phyloP scores from a whole-genome alignment of 2,113 vertebrate genomes.

The Dascyllus trimaculatus region DNA sequence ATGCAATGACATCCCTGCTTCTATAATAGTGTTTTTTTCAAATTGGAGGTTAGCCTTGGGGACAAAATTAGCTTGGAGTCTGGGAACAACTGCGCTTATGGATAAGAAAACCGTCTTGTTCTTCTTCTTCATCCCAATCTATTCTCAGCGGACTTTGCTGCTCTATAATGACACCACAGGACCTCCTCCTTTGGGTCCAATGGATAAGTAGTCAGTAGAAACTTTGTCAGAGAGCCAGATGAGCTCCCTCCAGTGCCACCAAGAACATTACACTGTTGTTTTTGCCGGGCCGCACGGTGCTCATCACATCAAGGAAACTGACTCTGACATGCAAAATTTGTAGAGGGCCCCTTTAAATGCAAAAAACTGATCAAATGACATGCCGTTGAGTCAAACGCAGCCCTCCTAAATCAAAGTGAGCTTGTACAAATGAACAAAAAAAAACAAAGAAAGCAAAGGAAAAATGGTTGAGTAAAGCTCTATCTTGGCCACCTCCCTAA shows the following conservation, averaged over 20 bases:
- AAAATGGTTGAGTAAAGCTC: constrained; percentile 10
- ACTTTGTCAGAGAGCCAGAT: not conserved
- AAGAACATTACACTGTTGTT: not conserved
- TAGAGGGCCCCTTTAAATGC: not conserved
- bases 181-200: constrained; percentile 5
- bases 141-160: not conserved
- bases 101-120: not conserved
- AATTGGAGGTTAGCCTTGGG: too few relatives aligned
- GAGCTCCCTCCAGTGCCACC: not conserved
- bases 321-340: not conserved
- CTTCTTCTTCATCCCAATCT: constrained; percentile 5
- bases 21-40: not conserved
- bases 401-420: constrained; percentile 4
- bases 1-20: constrained; percentile 9
- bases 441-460: too few relatives aligned
- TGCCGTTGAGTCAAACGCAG: not conserved
- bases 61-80: not conserved
- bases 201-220: not conserved
- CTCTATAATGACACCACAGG: not conserved
- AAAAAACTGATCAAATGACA: not conserved
- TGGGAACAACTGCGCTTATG: not conserved
- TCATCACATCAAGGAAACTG: not conserved
- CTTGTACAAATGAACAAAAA: constrained; percentile 19
- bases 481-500: constrained; percentile 42
- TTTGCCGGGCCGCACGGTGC: not conserved